Base-by-base conservation (phyloP, 2,797 vertebrate species). In the Diceros bicornis region DNA sequence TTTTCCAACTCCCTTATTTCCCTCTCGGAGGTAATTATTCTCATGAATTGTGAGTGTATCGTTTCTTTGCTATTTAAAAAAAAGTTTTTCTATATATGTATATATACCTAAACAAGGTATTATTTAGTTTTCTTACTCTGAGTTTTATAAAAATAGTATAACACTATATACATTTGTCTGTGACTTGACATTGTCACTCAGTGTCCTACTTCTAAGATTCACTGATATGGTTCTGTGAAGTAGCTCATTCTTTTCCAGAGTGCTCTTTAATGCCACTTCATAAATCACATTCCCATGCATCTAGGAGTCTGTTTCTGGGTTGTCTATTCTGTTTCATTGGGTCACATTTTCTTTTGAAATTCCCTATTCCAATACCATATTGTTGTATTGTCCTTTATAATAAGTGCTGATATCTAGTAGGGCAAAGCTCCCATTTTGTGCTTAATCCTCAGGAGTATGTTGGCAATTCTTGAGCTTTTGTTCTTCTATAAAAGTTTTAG, bases 261-360 rank as follows among this genome's bases (percentile, higher is more conserved):
- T 10, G 8, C n/a, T 77, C 20, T 29, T 29, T 7, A 59, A 29
- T 55, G 25, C 0, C 13, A 44, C 32, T 69, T 75, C 37, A 50
- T 34, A 75, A 57, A 59, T 27, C 37, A 68, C 34, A 47, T 78
- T 72, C 81, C 18, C 62, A 17, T 52, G 78, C 23, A 47, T 13
- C 50, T 79, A 10, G 27, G 32, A 52, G 8, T 66, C 77, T 96
- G 17, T 62, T 87, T 92, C 52, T 79, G 44, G 68, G 21, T 37
- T 87, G 32, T 69, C 6, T 72, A 2, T 55, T 72, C 47, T 88
- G 7, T 57, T 89, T 55, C 11, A 37, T 16, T 72, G n/a, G 87
- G 20, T 78, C 55, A 85, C 7, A n/a, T 91, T 91, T 91, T 97
- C 66, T 82, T 94, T 74, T 50, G 18, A 21, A 95, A 94, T 89